Percentiles rank a stretch among this genome's conserved stretches.
These are phyloP conservation scores for Phrynocephalus guinanensis DNA, from an alignment of 2,797 vertebrate genomes.

Conservation along the genomic window DNA sequence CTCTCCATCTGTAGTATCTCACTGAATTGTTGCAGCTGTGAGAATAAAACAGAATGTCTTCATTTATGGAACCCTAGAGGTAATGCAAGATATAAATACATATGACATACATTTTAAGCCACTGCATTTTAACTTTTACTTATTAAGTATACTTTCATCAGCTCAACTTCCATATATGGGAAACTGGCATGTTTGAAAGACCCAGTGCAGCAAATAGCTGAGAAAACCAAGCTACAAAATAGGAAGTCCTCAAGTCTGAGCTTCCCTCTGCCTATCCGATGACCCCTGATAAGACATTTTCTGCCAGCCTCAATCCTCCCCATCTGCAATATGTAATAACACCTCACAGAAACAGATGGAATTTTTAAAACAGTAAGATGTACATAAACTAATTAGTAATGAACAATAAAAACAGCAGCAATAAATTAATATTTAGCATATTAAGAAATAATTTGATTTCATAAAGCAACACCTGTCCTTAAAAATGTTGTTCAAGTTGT, in stretches of 20 bases:
- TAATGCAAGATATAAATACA: not conserved
- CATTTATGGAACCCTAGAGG: not conserved
- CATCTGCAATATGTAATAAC: not conserved
- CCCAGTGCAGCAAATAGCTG: not conserved
- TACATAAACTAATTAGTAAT: not conserved
- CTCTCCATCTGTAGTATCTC: not conserved
- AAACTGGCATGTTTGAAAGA: not conserved
- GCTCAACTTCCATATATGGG: not conserved
- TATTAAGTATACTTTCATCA: not conserved
- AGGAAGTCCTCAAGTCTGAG: not conserved
- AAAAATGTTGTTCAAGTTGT: not conserved
- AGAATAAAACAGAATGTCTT: not conserved
- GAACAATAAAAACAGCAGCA: no score
- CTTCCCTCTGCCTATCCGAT: not conserved
- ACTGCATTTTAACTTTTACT: not conserved
- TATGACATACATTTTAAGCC: not conserved
- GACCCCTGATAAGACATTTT: not conserved
- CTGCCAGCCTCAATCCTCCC: not conserved
- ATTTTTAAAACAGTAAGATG: not conserved
- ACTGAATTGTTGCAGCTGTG: not conserved
- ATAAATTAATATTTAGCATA: not conserved
- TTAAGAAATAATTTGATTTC: not conserved
- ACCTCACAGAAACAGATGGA: no score
- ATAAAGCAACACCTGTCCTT: not conserved
- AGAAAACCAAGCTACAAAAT: not conserved